A percentile compares a stretch with the other conserved stretches of the same genome.
These are phyloP conservation scores for Nyctibius bracteatus DNA, from an alignment of 2,113 vertebrate genomes.

Conservation along the genomic window DNA sequence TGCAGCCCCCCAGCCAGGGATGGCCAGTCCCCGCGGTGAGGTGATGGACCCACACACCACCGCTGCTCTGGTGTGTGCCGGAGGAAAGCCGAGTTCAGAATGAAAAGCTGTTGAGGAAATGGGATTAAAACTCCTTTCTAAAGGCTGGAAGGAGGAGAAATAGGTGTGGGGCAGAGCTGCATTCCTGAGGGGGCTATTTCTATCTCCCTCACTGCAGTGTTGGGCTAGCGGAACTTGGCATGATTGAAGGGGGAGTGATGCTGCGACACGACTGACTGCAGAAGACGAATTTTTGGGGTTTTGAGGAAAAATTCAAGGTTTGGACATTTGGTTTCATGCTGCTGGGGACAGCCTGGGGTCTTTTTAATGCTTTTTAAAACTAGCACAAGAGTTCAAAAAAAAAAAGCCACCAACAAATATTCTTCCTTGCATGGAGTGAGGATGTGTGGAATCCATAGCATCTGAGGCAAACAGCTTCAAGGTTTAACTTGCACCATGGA, in stretches of 20 bases:
- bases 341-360: background rate
- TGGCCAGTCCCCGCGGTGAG: rapidly evolving
- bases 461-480: background rate
- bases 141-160: background rate
- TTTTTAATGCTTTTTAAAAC: background rate
- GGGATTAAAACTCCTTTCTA: background rate
- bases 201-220: background rate
- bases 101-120: background rate
- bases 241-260: rapidly evolving
- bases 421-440: rapidly evolving
- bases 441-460: background rate
- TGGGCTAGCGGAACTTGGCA: background rate
- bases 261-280: background rate
- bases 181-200: background rate
- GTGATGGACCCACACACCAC: rapidly evolving
- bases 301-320: background rate
- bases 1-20: rapidly evolving
- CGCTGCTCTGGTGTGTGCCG: rapidly evolving
- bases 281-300: rapidly evolving
- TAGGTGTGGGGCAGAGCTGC: background rate
- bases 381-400: background rate
- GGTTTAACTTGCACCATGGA: background rate
- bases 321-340: background rate
- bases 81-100: background rate
- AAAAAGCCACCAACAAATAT: background rate